Percentiles rank a stretch among this genome's conserved stretches.
These are phyloP conservation scores for Drosophila fuyamai DNA, from an alignment of 1,140 invertebrate species.

Conservation along the genomic window DNA sequence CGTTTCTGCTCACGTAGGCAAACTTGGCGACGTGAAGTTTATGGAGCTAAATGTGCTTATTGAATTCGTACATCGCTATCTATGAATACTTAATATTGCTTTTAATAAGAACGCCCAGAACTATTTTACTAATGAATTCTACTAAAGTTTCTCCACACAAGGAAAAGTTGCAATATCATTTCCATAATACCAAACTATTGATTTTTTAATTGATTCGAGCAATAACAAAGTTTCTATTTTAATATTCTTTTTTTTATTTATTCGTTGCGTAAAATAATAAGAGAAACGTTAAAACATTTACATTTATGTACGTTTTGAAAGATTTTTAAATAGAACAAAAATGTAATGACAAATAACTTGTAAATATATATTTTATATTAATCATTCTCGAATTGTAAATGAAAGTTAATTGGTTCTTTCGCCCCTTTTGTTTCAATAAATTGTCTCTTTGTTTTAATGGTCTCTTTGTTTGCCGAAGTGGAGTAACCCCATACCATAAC, in stretches of 20 bases:
- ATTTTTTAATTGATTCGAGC: neutral
- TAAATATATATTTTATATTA: no score
- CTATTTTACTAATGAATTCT: constrained; percentile 37
- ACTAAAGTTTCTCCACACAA: neutral
- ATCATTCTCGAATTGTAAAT: no score
- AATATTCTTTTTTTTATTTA: no score
- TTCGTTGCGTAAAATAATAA: no score
- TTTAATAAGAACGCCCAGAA: constrained; percentile 26
- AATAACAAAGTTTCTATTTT: no score
- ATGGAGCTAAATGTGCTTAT: constrained; percentile 43
- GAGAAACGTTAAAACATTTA: no score
- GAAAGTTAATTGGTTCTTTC: no score
- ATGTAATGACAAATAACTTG: no score
- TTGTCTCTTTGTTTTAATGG: neutral
- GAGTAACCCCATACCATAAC: neutral
- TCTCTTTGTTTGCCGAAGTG: neutral
- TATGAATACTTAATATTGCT: constrained; percentile 42
- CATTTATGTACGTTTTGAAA: no score
- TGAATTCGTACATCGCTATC: constrained; percentile 39
- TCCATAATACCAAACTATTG: neutral
- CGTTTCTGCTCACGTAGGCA: constrained; percentile 56
- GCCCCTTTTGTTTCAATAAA: neutral
- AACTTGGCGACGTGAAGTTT: constrained; percentile 46
- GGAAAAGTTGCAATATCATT: neutral
- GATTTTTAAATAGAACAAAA: no score